Conservation (phyloP, 2,888 invertebrate genomes). For the Baccha elongata region DNA sequence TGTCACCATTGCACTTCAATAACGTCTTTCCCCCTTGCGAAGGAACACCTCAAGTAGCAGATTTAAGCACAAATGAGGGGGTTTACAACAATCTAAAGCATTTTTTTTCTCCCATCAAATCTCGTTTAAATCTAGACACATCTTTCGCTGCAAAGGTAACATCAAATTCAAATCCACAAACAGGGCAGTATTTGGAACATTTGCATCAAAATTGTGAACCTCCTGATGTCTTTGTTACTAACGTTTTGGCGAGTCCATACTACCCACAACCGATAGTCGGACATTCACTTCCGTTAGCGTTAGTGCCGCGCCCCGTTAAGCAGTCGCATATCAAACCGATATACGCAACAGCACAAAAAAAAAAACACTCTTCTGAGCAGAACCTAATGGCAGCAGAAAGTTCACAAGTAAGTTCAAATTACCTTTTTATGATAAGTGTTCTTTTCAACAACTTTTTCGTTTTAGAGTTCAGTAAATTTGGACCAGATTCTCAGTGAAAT, state of each 20-base stretch:
- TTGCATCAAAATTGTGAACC: constrained; percentile 77
- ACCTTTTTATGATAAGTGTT: background rate
- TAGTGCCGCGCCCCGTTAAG: constrained; percentile 26
- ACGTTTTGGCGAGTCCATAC: constrained; percentile 80
- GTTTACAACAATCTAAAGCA: constrained; percentile 80
- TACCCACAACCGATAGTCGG: constrained; percentile 64
- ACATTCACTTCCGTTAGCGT: constrained; percentile 68
- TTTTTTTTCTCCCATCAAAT: constrained; percentile 83
- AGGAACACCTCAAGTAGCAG: constrained; percentile 17
- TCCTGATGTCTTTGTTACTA: constrained; percentile 81
- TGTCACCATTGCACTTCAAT: constrained; percentile 47
- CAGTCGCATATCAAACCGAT: constrained; percentile 77
- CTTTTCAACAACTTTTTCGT: background rate
- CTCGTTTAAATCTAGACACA: constrained; percentile 79
- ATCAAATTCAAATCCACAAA: background rate
- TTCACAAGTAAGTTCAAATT: constrained; percentile 43
- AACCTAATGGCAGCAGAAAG: constrained; percentile 75
- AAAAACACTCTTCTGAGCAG: constrained; percentile 73
- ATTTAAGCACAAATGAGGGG: constrained; percentile 46
- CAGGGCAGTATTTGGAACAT: constrained; percentile 30
- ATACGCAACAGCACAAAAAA: constrained; percentile 81
- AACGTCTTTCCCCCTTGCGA: constrained; percentile 35
- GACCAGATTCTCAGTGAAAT: constrained; percentile 88
- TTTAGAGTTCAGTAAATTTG: constrained; percentile 85
- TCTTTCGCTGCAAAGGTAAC: constrained; percentile 76